These are phyloP conservation scores for Cheirogaleus major DNA, from an alignment of 2,797 vertebrate genomes.

Conservation along the genomic window DNA sequence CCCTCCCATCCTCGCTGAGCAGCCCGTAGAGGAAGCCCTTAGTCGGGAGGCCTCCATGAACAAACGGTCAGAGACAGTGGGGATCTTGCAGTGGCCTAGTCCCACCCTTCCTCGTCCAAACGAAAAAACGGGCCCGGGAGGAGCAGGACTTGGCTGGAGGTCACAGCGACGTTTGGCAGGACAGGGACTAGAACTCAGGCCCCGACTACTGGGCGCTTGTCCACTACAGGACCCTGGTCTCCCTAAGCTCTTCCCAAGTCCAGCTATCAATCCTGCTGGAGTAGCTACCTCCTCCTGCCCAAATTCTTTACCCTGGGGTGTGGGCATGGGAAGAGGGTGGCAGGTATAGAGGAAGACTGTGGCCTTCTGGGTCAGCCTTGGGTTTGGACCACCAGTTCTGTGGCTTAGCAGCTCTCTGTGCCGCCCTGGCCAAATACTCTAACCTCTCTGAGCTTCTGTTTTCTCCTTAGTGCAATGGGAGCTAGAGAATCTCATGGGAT, in stretches of 20 bases:
- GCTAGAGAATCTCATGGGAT: background rate
- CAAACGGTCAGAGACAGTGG: background rate
- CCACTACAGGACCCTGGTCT: rapidly evolving
- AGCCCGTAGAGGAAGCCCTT: background rate
- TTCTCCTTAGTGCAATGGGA: background rate
- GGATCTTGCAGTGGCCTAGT: background rate
- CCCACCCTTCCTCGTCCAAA: background rate
- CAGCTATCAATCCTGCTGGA: background rate
- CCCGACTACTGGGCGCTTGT: background rate
- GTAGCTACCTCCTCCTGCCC: background rate
- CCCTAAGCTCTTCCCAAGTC: background rate
- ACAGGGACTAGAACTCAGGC: background rate
- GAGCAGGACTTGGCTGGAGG: background rate
- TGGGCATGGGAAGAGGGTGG: background rate
- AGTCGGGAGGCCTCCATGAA: rapidly evolving
- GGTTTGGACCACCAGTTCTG: background rate
- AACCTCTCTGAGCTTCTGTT: background rate
- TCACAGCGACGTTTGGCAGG: background rate
- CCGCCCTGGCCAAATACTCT: background rate
- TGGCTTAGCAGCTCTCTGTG: background rate
- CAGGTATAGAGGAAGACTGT: background rate
- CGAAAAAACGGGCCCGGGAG: background rate
- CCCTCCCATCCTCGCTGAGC: background rate
- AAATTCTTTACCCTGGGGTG: background rate
- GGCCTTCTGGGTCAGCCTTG: background rate